These are phyloP conservation scores for Palythoa grandis DNA, from an alignment of 92 coral and sea anemone genomes.

Conservation along the genomic window DNA sequence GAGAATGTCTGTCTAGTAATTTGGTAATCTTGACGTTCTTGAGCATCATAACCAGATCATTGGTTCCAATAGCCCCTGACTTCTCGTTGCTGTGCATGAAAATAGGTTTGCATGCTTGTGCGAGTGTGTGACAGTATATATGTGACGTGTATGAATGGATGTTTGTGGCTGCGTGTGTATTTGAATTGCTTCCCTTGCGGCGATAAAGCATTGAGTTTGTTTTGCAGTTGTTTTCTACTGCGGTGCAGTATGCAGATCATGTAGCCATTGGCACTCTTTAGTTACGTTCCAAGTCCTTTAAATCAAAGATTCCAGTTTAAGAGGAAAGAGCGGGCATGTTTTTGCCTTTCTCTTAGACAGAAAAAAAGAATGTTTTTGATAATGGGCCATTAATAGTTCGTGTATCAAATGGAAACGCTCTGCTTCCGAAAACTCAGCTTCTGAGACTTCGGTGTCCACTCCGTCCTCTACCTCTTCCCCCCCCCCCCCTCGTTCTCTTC, in stretches of 20 bases:
- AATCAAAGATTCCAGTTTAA: neutral
- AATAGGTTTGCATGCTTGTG: neutral
- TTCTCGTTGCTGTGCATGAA: constrained; percentile 27
- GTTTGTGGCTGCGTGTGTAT: neutral
- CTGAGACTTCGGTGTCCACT: too few relatives aligned
- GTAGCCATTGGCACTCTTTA: neutral
- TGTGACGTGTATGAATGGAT: neutral
- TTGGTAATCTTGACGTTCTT: neutral
- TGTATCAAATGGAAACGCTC: neutral
- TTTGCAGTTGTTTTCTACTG: neutral
- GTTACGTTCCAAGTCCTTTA: neutral
- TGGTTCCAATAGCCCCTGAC: constrained; percentile 1
- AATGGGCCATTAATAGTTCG: neutral
- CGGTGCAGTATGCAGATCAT: constrained; percentile 2
- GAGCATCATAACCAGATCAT: neutral
- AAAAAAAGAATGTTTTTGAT: neutral
- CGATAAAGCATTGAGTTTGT: neutral
- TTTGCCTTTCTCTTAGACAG: neutral
- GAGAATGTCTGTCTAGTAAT: neutral
- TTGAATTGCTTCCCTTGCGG: neutral
- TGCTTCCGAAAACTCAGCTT: neutral
- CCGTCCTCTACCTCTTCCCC: neutral
- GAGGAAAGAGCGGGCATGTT: neutral
- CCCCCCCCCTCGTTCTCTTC: neutral
- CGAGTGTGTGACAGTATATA: neutral